Evolutionary conservation across 1,140 invertebrate genomes (phyloP).

Genomic region (Zaprionus ghesquierei): DNA sequence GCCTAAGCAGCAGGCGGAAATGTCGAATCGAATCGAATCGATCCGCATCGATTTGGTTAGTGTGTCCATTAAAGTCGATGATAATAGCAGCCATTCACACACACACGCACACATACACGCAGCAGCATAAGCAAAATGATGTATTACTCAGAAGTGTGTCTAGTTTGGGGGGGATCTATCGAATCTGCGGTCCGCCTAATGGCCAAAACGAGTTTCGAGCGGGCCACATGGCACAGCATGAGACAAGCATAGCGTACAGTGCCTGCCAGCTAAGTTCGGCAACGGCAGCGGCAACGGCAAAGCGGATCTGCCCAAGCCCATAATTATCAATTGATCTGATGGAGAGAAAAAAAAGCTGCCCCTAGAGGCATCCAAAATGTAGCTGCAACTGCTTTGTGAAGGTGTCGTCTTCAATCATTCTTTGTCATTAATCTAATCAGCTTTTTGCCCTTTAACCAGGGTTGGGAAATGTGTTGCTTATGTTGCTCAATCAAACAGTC

Average conservation of each 20-base stretch:
- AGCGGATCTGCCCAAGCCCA: constrained; percentile 2
- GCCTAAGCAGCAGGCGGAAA: constrained; percentile 74
- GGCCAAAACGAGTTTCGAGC: constrained; percentile 57
- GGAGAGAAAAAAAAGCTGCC: background rate
- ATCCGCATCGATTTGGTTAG: constrained; percentile 23
- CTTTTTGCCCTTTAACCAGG: too few species aligned
- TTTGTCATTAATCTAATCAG: background rate
- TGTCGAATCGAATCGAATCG: constrained; percentile 36
- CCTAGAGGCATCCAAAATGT: background rate
- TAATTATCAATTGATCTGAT: constrained; percentile 13
- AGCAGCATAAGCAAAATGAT: constrained; percentile 11
- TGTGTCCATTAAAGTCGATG: constrained; percentile 29
- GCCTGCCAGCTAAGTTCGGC: background rate
- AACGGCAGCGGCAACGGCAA: too few species aligned
- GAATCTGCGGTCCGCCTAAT: constrained; percentile 42
- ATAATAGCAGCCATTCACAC: constrained; percentile 8
- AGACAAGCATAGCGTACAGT: constrained; percentile 42
- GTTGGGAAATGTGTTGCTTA: too few species aligned
- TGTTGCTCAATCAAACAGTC: background rate
- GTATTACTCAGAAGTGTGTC: constrained; percentile 52
- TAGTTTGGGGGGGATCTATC: constrained; percentile 27
- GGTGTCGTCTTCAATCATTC: background rate
- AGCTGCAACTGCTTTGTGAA: background rate
- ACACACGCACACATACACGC: background rate
- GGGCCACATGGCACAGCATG: constrained; percentile 37